These are phyloP conservation scores for Oceanodroma tethys DNA, from an alignment of 2,113 vertebrate genomes.

Conservation along the genomic window DNA sequence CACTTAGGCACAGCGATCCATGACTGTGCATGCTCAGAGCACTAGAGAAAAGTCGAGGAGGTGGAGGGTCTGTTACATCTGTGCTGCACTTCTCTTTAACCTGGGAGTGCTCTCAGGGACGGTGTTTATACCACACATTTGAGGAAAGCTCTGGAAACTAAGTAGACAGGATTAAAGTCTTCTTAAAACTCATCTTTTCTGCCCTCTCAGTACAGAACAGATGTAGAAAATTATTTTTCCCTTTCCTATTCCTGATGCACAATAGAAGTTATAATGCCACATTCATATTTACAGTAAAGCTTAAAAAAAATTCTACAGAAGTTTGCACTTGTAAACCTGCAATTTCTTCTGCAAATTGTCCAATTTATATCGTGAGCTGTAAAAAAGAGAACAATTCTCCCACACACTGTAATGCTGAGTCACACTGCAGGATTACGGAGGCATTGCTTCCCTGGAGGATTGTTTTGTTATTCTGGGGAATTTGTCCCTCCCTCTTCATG, in stretches of 20 bases:
- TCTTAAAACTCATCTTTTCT: not conserved
- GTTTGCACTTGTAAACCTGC: not conserved
- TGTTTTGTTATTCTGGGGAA: not conserved
- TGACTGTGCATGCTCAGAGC: not conserved
- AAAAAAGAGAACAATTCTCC: not conserved
- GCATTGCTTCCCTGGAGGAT: not conserved
- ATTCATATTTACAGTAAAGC: not conserved
- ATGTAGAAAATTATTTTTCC: not conserved
- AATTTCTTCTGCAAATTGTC: not conserved
- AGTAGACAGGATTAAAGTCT: not conserved
- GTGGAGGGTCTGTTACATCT: not conserved
- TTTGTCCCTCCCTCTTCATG: conserved; percentile 25
- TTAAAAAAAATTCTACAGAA: not conserved
- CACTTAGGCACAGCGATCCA: not conserved
- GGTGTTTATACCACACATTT: not conserved
- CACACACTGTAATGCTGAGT: not conserved
- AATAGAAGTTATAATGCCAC: not conserved
- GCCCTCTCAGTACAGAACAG: not conserved
- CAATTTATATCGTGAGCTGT: not conserved
- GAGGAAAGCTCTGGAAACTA: not conserved
- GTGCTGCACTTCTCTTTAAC: not conserved
- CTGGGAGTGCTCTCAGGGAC: not conserved
- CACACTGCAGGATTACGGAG: not conserved
- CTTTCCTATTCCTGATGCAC: not conserved
- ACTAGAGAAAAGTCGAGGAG: not conserved